A percentile compares a stretch with the other conserved stretches of the same genome.
Conservation (phyloP, 2,797 vertebrate genomes). For the Parauchenoglanis punctatus region DNA sequence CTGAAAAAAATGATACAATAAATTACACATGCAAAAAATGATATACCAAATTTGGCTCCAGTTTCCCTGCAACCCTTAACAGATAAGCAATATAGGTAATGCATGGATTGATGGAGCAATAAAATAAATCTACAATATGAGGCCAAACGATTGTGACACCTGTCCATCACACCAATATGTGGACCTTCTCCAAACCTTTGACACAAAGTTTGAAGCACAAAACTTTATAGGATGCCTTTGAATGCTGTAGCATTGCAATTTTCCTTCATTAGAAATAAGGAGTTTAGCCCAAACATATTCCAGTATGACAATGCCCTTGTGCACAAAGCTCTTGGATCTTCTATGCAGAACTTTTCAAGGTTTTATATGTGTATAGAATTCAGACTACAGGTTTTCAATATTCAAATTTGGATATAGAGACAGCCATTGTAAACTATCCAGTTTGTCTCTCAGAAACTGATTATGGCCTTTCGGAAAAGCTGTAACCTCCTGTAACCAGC, state of each 20-base stretch:
- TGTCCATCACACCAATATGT: background rate
- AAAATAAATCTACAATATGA: background rate
- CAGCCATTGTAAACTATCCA: too few relatives aligned
- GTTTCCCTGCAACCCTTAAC: too few relatives aligned
- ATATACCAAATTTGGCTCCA: background rate
- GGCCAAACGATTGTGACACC: background rate
- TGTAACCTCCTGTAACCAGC: background rate
- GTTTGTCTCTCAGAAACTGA: background rate
- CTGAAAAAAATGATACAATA: background rate
- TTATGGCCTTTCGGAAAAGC: background rate
- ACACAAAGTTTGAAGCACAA: background rate
- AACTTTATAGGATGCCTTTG: background rate
- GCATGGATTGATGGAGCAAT: background rate
- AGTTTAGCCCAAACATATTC: too few relatives aligned
- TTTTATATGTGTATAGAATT: background rate
- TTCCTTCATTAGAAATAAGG: background rate
- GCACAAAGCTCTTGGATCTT: background rate
- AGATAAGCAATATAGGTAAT: too few relatives aligned
- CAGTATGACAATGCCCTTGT: too few relatives aligned
- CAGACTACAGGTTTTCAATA: too few relatives aligned
- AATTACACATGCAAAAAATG: background rate
- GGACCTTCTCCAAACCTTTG: background rate
- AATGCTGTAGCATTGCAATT: background rate
- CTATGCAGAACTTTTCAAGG: background rate
- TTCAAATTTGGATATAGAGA: too few relatives aligned